Evolutionary conservation across 2,113 vertebrate species (phyloP).

Genomic region (Peromyscus leucopus): DNA sequence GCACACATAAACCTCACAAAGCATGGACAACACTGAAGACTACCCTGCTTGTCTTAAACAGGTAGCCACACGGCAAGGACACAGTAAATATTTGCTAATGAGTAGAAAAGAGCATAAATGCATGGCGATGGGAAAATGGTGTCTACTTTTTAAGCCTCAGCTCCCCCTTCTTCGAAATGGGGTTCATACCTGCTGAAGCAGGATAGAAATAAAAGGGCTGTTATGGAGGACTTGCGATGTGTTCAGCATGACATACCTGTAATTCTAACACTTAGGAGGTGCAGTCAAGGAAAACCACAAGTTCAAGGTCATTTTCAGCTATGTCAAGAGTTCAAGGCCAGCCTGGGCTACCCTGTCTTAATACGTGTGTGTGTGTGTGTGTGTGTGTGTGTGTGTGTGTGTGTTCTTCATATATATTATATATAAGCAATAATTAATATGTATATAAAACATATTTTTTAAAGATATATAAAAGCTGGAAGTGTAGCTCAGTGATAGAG

Average conservation of each 20-base stretch:
- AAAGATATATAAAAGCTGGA: not conserved
- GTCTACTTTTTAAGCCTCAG: not conserved
- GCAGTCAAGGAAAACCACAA: not conserved
- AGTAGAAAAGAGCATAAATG: not conserved
- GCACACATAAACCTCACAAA: not conserved
- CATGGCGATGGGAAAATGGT: not conserved
- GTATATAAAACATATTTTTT: not conserved
- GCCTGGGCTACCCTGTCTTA: not conserved
- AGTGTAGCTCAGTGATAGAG: not conserved
- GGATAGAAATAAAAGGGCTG: not conserved
- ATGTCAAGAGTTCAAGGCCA: not conserved
- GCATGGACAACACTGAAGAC: fast-evolving
- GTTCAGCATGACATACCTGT: not conserved
- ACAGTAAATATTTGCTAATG: no score
- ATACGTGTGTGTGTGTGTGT: not conserved
- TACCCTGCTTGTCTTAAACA: not conserved
- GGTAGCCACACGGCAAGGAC: not conserved
- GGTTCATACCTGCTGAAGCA: not conserved
- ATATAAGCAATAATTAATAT: not conserved
- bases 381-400: not conserved
- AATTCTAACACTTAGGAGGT: not conserved
- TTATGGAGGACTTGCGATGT: fast-evolving
- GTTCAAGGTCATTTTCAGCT: not conserved
- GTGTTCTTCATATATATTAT: no score
- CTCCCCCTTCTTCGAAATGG: not conserved